A percentile compares a stretch with the other conserved stretches of the same genome.
Conservation (phyloP, 2,797 vertebrate species). For the Luscinia luscinia region DNA sequence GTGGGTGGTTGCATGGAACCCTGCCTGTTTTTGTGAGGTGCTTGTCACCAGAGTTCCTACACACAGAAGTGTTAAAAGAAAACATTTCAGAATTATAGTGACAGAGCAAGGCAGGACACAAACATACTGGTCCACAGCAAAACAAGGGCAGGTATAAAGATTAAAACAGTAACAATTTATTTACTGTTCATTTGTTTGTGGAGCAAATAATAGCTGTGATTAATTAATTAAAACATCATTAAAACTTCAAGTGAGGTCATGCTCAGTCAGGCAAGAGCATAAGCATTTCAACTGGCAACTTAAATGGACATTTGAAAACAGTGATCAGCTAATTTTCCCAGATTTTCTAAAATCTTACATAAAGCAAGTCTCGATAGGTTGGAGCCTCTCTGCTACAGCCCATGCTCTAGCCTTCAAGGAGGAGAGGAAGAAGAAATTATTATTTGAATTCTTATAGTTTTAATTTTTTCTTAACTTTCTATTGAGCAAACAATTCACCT, state of each 20-base stretch:
- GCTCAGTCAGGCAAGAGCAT: not conserved
- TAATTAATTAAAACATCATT: constrained; percentile 13
- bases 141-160: not conserved
- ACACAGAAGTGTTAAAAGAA: not conserved
- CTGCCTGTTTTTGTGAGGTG: rapidly evolving
- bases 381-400: not conserved
- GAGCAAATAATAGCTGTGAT: not conserved
- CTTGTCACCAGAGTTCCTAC: rapidly evolving
- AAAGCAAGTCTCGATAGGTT: not conserved
- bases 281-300: not conserved
- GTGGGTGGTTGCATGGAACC: not conserved
- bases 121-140: not conserved
- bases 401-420: not conserved
- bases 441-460: not conserved
- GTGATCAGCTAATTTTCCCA: not conserved
- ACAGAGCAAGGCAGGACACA: not conserved
- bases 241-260: not conserved
- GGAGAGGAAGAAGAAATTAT: not conserved
- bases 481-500: not conserved
- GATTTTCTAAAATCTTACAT: not conserved
- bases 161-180: not conserved
- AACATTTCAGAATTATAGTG: not conserved
- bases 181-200: not conserved
- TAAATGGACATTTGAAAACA: not conserved
- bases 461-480: not conserved